phyloP scores from a whole-genome alignment of 2,888 invertebrate genomes.

The Troglohyphantes excavatus region DNA sequence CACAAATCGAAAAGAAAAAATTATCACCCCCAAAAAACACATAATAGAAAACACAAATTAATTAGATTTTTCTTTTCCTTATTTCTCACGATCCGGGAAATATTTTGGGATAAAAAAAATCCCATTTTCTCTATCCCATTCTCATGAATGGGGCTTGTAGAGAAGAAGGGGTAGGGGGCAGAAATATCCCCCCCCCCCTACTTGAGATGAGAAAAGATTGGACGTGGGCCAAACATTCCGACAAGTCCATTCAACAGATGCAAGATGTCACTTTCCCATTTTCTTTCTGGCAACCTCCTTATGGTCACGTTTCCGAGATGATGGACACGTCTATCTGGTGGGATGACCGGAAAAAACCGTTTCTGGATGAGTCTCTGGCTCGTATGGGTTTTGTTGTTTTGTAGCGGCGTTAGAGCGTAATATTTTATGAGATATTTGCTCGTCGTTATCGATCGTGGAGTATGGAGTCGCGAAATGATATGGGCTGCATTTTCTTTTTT shows the following conservation, averaged over 20 bases:
- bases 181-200: background rate
- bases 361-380: background rate
- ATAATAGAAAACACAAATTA: conserved; percentile 33
- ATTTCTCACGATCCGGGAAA: background rate
- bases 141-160: conserved; percentile 25
- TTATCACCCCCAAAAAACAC: background rate
- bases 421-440: conserved; percentile 21
- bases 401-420: background rate
- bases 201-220: conserved; percentile 42
- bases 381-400: background rate
- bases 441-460: conserved; percentile 4
- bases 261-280: background rate
- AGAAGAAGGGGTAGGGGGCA: conserved; percentile 26
- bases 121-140: conserved; percentile 21
- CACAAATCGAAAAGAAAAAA: background rate
- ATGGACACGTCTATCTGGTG: conserved; percentile 30
- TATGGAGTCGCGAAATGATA: too few species aligned
- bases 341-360: conserved; percentile 24
- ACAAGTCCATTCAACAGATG: conserved; percentile 66
- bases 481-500: too few species aligned
- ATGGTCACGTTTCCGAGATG: conserved; percentile 48
- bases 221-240: conserved; percentile 62
- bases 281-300: background rate
- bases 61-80: conserved; percentile 23
- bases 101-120: background rate